Evolutionary conservation across 2,797 vertebrate genomes (phyloP), one percentile per base, ranked within the genome.

Genomic region (Chelon labrosus): DNA sequence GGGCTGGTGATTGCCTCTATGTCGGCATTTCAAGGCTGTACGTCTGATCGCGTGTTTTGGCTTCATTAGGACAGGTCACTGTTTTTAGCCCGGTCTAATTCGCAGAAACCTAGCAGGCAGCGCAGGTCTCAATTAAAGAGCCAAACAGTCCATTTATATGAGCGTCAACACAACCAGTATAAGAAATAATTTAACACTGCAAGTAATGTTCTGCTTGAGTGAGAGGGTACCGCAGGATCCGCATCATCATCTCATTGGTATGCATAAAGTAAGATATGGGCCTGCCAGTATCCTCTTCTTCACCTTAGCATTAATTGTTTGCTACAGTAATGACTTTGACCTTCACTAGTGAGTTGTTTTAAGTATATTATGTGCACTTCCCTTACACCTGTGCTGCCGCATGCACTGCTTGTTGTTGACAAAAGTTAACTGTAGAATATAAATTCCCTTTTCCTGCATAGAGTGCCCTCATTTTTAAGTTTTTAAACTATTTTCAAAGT

Each of bases 321-420:
- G 76, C 80, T 71, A 77, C 82, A 82, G 75, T 91, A 90, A 92
- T 91, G 88, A 93, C 83, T 91, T 79, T 90, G 87, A 91, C 91
- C 91, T 92, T 92, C 85, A 80, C 73, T 68, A 54, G 61, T 62
- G 61, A 84, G 71, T 80, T 85, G 41, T 77, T 84, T 35, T 68
- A 68, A 80, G 52, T 82, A 65, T 79, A 82, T 67, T 81, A 71
- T 83, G 68, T 85, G 72, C 57, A 56, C 73, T 70, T 77, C 59
- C 42, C 54, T 41, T 47, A 41, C 85, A 84, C 59, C 65, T 83
- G 70, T 51, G 58, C 78, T 64, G 70, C 79, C 83, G 73, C 49
- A 60, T 57, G 31, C 55, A 44, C 55, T 61, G 44, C 66, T 54
- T 74, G 47, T 76, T 50, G 54, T 25, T 19, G 35, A 9, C 41